phyloP scores from a whole-genome alignment of 2,888 invertebrate species.

The Adela reaumurella region DNA sequence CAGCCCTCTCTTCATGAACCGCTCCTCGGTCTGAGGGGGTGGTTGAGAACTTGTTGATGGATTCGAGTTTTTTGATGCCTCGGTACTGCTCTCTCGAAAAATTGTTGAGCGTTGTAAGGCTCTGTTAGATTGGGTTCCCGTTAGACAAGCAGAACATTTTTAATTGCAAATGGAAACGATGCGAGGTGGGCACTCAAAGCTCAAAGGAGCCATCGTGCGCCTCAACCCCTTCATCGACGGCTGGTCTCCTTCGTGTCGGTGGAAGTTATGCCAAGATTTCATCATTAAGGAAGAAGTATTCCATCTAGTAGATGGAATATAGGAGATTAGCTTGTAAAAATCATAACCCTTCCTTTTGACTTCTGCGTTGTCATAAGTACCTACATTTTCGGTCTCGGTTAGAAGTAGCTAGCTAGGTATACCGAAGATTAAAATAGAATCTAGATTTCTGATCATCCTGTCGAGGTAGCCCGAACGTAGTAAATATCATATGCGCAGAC shows the following conservation, averaged over 20 bases:
- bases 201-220: not conserved
- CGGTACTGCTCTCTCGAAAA: not conserved
- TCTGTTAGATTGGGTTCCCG: not conserved
- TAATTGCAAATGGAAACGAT: not conserved
- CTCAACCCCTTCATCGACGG: not conserved
- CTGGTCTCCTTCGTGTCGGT: not conserved
- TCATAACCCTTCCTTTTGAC: too few relatives aligned
- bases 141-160: not conserved
- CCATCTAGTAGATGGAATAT: too few relatives aligned
- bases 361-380: too few relatives aligned
- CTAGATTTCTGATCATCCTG: too few relatives aligned
- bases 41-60: not conserved
- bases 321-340: too few relatives aligned
- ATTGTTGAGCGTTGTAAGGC: not conserved
- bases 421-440: too few relatives aligned
- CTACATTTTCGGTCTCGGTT: too few relatives aligned
- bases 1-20: not conserved
- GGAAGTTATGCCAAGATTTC: too few relatives aligned
- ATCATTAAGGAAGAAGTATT: too few relatives aligned
- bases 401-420: too few relatives aligned
- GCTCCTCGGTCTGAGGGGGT: not conserved
- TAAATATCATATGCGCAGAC: too few relatives aligned
- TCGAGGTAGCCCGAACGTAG: too few relatives aligned
- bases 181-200: not conserved
- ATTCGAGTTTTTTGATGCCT: not conserved